These are phyloP conservation scores for Dioctria linearis DNA, from an alignment of 2,888 invertebrate genomes.

Conservation along the genomic window DNA sequence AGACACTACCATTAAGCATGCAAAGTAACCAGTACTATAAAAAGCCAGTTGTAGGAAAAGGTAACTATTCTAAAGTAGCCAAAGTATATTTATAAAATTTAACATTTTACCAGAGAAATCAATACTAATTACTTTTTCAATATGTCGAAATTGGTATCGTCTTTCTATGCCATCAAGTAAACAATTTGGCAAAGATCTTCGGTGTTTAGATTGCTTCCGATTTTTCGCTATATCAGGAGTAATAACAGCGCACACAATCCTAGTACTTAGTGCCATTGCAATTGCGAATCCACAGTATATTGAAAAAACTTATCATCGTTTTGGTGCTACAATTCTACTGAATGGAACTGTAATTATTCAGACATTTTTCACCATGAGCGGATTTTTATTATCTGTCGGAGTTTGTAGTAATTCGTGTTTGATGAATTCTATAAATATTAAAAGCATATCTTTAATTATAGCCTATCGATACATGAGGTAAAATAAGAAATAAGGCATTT, in stretches of 20 bases:
- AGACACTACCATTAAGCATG: not conserved
- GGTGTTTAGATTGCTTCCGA: conserved; percentile 53
- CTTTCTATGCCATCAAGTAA: conserved; percentile 22
- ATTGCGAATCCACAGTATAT: conserved; percentile 53
- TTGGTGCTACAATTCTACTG: conserved; percentile 47
- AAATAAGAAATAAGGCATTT: not conserved
- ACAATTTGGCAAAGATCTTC: conserved; percentile 50
- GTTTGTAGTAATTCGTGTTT: not conserved
- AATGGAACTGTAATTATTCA: conserved; percentile 56
- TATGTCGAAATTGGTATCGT: conserved; percentile 55
- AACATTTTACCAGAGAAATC: conserved; percentile 24
- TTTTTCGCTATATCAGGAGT: conserved; percentile 52
- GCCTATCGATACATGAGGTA: conserved; percentile 48
- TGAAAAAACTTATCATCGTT: conserved; percentile 48
- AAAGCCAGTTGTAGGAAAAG: not conserved
- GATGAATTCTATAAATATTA: not conserved
- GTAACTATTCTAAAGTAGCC: not conserved
- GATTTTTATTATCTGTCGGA: conserved; percentile 46
- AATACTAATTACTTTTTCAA: conserved; percentile 50
- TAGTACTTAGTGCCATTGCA: conserved; percentile 41
- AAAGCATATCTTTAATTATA: not conserved
- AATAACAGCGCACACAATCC: conserved; percentile 54
- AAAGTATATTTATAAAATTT: not conserved
- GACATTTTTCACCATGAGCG: conserved; percentile 55
- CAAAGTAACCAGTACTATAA: not conserved